These are phyloP conservation scores for Xanthorhoe designata DNA, from an alignment of 2,888 invertebrate genomes.

Conservation along the genomic window DNA sequence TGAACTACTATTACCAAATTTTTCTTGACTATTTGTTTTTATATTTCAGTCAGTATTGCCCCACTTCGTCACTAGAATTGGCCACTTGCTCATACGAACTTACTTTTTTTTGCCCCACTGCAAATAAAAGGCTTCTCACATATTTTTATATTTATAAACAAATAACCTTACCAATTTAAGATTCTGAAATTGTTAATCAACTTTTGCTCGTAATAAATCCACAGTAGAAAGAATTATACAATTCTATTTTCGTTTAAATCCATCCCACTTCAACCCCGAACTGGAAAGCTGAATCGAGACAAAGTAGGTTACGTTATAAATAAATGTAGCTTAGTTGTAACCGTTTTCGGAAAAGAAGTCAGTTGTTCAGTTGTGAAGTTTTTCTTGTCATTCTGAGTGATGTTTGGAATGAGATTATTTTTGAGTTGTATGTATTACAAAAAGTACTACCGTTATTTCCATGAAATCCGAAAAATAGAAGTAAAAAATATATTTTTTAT, in stretches of 20 bases:
- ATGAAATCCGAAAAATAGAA: too few species aligned
- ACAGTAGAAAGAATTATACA: not conserved
- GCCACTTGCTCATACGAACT: too few species aligned
- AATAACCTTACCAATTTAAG: too few species aligned
- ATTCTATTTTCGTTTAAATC: slow-evolving; percentile 1
- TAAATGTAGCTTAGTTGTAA: not conserved
- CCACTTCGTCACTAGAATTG: too few species aligned
- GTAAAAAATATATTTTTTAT: too few species aligned
- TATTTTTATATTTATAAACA: too few species aligned
- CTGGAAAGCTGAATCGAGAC: not conserved
- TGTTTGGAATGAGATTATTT: not conserved
- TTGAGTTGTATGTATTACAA: not conserved
- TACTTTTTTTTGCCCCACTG: too few species aligned
- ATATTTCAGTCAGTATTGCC: too few species aligned
- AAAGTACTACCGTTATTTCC: not conserved
- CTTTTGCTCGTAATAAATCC: not conserved
- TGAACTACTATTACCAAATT: too few species aligned
- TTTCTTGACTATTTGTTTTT: too few species aligned
- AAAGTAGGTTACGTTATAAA: not conserved
- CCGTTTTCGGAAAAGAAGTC: not conserved
- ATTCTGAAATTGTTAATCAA: not conserved
- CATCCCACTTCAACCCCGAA: slow-evolving; percentile 1
- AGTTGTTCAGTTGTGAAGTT: not conserved
- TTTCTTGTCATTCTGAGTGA: not conserved
- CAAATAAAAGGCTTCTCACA: too few species aligned